These are phyloP conservation scores for Hypomecis atomaria DNA, from an alignment of 2,888 invertebrate species.

Conservation along the genomic window DNA sequence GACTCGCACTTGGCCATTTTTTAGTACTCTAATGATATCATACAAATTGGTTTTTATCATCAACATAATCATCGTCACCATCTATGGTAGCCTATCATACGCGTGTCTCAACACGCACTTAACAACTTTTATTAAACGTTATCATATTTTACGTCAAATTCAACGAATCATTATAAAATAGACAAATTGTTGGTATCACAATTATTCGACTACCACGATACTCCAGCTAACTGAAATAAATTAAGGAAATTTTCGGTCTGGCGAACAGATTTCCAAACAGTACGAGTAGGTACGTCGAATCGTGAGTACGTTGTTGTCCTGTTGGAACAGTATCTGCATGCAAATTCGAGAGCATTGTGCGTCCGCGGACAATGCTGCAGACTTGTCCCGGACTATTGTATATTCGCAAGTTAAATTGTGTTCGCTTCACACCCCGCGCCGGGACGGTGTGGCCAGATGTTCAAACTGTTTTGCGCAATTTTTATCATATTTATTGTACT, in stretches of 20 bases:
- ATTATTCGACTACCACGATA: neutral
- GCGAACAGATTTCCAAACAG: neutral
- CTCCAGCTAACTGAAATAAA: neutral
- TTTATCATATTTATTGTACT: too few relatives aligned
- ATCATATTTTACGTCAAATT: too few relatives aligned
- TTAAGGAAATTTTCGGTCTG: neutral
- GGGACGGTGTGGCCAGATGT: slow-evolving; percentile 29
- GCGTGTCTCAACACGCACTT: too few relatives aligned
- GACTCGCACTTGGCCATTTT: too few relatives aligned
- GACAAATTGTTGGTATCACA: neutral
- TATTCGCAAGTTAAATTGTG: slow-evolving; percentile 64
- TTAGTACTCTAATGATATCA: too few relatives aligned
- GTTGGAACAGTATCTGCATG: slow-evolving; percentile 58
- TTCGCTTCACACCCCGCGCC: slow-evolving; percentile 45
- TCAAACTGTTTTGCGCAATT: too few relatives aligned
- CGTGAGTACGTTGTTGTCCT: slow-evolving; percentile 14
- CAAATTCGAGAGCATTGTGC: slow-evolving; percentile 68
- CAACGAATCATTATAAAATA: too few relatives aligned
- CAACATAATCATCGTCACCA: too few relatives aligned
- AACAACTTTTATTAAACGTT: too few relatives aligned
- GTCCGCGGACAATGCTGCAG: slow-evolving; percentile 50
- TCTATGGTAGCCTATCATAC: too few relatives aligned
- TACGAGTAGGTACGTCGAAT: neutral
- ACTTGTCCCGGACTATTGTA: slow-evolving; percentile 64
- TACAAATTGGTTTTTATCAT: too few relatives aligned